These are phyloP conservation scores for Porphyrio hochstetteri DNA, from an alignment of 2,113 vertebrate genomes.

Conservation along the genomic window DNA sequence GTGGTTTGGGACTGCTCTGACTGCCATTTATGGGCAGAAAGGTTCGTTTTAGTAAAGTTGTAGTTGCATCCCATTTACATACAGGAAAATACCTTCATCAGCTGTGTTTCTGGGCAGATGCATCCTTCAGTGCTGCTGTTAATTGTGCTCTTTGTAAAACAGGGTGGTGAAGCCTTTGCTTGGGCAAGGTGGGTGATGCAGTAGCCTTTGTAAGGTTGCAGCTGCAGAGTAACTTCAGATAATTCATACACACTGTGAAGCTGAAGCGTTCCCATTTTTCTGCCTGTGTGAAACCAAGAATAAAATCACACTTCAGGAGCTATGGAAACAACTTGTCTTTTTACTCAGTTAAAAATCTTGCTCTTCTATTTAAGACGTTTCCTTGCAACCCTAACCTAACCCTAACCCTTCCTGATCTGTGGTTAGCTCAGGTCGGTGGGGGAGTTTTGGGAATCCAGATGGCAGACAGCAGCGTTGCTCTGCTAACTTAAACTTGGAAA, in stretches of 20 bases:
- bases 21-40: background rate
- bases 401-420: background rate
- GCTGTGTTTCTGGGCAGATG: background rate
- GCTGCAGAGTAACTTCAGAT: background rate
- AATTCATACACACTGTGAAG: background rate
- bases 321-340: background rate
- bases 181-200: background rate
- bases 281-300: background rate
- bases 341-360: background rate
- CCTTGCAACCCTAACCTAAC: background rate
- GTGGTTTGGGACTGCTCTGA: background rate
- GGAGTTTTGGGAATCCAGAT: background rate
- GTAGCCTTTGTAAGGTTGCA: background rate
- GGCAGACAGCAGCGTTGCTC: background rate
- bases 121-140: background rate
- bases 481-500: background rate
- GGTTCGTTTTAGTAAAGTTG: background rate
- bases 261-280: background rate
- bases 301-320: background rate
- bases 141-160: background rate
- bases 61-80: background rate
- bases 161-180: background rate
- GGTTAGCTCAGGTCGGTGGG: background rate
- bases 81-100: background rate
- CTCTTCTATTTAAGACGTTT: background rate